These are phyloP conservation scores for Archaeoteleia sp. DNA, from an alignment of 2,888 invertebrate genomes.

Conservation along the genomic window DNA sequence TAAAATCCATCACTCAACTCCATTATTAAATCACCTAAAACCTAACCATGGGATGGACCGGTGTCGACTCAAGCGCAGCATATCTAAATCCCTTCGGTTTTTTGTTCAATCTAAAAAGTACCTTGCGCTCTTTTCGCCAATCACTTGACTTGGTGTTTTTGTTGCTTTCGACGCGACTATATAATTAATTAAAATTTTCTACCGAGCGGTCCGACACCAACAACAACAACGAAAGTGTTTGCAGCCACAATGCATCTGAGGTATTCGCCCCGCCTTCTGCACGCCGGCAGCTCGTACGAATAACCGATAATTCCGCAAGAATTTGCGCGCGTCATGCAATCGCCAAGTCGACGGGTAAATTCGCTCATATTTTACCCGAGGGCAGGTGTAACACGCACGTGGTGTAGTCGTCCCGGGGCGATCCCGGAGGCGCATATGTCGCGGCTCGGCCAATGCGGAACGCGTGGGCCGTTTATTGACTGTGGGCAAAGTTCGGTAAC, in stretches of 20 bases:
- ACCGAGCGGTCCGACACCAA: too few species aligned
- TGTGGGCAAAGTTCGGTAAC: constrained; percentile 3
- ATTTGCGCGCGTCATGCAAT: constrained; percentile 24
- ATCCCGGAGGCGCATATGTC: too few species aligned
- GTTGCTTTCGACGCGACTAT: constrained; percentile 41
- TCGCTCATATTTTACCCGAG: constrained; percentile 19
- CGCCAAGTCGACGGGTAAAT: constrained; percentile 25
- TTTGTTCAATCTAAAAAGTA: too few species aligned
- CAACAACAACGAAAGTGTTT: constrained; percentile 13
- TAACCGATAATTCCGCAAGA: constrained; percentile 40
- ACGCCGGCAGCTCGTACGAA: constrained; percentile 29
- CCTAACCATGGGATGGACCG: too few species aligned
- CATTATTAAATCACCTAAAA: too few species aligned
- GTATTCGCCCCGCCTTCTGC: too few species aligned
- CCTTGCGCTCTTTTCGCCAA: too few species aligned
- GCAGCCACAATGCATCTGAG: constrained; percentile 37
- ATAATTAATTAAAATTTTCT: constrained; percentile 46
- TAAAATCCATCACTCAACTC: too few species aligned
- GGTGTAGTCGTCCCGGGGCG: too few species aligned
- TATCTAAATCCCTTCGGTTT: too few species aligned
- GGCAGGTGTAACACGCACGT: constrained; percentile 17
- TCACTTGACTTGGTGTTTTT: too few species aligned
- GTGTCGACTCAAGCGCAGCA: too few species aligned
- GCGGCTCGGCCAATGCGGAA: constrained; percentile 15
- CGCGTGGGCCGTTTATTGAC: constrained; percentile 2